Conservation (phyloP, 2,888 invertebrate genomes). For the Diogma glabrata region DNA sequence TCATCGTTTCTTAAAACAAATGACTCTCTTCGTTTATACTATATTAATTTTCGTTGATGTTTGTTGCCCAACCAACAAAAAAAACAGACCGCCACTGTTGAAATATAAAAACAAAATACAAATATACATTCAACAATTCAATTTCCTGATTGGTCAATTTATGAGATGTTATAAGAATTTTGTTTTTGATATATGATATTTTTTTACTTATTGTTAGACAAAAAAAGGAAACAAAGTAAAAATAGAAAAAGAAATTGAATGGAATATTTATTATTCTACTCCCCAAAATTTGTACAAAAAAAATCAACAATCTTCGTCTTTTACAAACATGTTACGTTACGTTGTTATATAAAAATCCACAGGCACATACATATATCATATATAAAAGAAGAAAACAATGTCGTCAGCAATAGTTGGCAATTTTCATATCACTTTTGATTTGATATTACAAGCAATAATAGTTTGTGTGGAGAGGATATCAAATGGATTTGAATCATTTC, state of each 20-base stretch:
- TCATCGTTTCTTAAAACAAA: too few species aligned
- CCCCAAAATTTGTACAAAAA: background rate
- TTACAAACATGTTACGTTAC: too few species aligned
- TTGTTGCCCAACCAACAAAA: background rate
- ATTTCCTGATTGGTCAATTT: conserved; percentile 8
- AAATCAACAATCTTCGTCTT: conserved; percentile 8
- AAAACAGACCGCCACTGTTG: conserved; percentile 2
- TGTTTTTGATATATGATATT: too few species aligned
- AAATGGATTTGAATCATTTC: too few species aligned
- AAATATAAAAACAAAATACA: too few species aligned
- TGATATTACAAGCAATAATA: too few species aligned
- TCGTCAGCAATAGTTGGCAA: conserved; percentile 14
- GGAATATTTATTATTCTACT: background rate
- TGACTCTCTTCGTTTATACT: too few species aligned
- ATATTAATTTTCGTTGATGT: too few species aligned
- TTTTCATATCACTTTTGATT: conserved; percentile 6
- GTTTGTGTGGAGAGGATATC: too few species aligned
- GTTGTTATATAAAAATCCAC: conserved; percentile 6
- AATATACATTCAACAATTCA: conserved; percentile 5
- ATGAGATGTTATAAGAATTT: conserved; percentile 1
- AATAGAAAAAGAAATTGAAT: too few species aligned
- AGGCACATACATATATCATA: background rate
- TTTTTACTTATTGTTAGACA: too few species aligned
- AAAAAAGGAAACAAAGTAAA: too few species aligned
- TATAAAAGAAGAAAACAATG: conserved; percentile 11